Percentiles rank a stretch among this genome's conserved stretches.
These are phyloP conservation scores for Phortica magna DNA, from an alignment of 2,888 invertebrate species.

Conservation along the genomic window DNA sequence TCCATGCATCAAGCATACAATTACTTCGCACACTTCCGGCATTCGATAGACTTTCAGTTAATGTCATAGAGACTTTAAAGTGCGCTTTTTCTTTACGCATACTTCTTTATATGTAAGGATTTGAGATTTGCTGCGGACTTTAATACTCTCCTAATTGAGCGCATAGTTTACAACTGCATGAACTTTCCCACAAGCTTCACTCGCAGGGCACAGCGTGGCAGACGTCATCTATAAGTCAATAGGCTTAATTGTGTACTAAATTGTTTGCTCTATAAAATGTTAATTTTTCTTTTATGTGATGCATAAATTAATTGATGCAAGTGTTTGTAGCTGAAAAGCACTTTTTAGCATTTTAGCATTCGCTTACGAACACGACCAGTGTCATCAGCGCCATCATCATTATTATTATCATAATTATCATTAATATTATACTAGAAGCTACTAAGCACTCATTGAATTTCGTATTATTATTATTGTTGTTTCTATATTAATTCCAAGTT, in stretches of 20 bases:
- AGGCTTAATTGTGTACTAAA: neutral
- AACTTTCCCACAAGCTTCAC: no score
- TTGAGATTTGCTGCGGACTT: neutral
- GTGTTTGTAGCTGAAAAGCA: constrained; percentile 46
- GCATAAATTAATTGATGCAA: constrained; percentile 38
- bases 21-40: neutral
- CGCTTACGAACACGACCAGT: constrained; percentile 33
- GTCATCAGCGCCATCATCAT: constrained; percentile 18
- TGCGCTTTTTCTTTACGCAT: no score
- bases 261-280: constrained; percentile 17
- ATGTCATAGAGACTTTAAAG: neutral
- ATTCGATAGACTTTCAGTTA: neutral
- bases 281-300: constrained; percentile 13
- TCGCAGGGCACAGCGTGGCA: no score
- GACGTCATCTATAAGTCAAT: neutral
- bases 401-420: constrained; percentile 33
- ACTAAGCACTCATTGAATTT: constrained; percentile 1
- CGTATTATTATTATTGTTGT: neutral
- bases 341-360: constrained; percentile 24
- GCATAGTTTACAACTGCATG: no score
- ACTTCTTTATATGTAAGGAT: neutral
- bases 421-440: constrained; percentile 7
- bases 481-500: no score
- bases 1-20: neutral
- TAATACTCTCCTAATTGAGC: neutral